Evolutionary conservation across 2,888 invertebrate genomes (phyloP), one percentile per base, ranked within the genome.

Genomic region (Ryuthela nishihirai): DNA sequence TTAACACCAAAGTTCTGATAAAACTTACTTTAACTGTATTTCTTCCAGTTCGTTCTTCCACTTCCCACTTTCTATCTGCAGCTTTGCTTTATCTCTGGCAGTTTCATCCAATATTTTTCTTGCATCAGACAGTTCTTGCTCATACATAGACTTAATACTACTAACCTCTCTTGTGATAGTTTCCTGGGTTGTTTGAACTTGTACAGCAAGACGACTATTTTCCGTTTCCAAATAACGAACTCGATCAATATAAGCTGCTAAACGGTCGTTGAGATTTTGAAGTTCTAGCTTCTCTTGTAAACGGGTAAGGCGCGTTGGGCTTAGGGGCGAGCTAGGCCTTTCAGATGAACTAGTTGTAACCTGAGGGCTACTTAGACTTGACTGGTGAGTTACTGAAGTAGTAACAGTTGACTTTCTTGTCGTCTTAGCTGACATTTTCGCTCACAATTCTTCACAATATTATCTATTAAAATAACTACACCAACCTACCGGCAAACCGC

Each of bases 171-270:
- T 83, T 63, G 87, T 86, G 69, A 87, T 83, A 48, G 85, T 86
- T 77, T 95, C 94, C 75, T 94, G 74, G 3, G 70, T 65, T 15
- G 69, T 66, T 64, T 87, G 86, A 54, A 93, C 84, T 77, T 91
- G 90, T 64, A 88, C 82, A 48, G 83, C 83, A 38, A 95, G 80
- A 9, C 87, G 83, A 35, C 82, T 84, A 76, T 99, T 99, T 76
- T 99, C 98, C 49, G 81, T 80, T 76, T 99, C 97, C 70, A 99
- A 79, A 70, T 85, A 85, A 48, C 98, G 85, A 44, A 95, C 94
- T 71, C 84, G 84, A 71, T 99, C 98, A 72, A 99, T 99, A 74
- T 98, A 99, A 54, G 85, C 84, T 12, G 98, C 98, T 68, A 99
- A 80, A 58, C 98, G 89, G 75, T 98, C 95, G 75, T 99, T 99